A percentile compares a stretch with the other conserved stretches of the same genome.
Evolutionary conservation across 2,797 vertebrate genomes (phyloP).

Genomic region (Meda fulgida): DNA sequence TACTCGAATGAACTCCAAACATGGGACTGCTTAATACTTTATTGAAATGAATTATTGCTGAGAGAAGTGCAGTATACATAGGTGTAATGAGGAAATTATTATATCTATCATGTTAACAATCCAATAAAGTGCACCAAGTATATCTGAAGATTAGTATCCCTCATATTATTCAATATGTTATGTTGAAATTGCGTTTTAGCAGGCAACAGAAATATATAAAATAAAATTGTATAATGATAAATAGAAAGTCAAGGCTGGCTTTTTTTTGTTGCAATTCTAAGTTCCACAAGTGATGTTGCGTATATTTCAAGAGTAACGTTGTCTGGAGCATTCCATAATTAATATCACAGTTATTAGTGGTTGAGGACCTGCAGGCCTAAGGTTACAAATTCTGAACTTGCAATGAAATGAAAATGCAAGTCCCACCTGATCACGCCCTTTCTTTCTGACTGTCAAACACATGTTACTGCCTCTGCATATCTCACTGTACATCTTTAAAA

Average conservation of each 20-base stretch:
- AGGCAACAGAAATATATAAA: neutral
- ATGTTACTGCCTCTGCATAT: constrained; percentile 65
- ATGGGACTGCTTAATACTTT: neutral
- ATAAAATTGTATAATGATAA: neutral
- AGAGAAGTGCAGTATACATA: neutral
- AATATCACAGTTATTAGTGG: neutral
- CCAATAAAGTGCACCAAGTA: neutral
- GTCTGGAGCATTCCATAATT: neutral
- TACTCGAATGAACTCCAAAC: neutral
- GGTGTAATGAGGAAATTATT: neutral
- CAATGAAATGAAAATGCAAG: neutral
- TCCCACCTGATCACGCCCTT: neutral
- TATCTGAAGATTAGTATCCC: neutral
- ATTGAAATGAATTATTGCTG: neutral
- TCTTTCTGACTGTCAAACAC: constrained; percentile 44
- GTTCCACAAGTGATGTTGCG: neutral
- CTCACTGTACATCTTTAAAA: constrained; percentile 51
- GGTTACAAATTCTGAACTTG: neutral
- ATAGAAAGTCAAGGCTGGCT: neutral
- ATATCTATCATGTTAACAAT: neutral
- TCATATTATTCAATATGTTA: neutral
- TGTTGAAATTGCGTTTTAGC: neutral
- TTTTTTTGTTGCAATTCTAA: neutral
- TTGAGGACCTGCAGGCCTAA: neutral
- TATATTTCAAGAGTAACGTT: neutral